Base-by-base conservation (phyloP, 1,140 invertebrate species). In the Magallana gigas region DNA sequence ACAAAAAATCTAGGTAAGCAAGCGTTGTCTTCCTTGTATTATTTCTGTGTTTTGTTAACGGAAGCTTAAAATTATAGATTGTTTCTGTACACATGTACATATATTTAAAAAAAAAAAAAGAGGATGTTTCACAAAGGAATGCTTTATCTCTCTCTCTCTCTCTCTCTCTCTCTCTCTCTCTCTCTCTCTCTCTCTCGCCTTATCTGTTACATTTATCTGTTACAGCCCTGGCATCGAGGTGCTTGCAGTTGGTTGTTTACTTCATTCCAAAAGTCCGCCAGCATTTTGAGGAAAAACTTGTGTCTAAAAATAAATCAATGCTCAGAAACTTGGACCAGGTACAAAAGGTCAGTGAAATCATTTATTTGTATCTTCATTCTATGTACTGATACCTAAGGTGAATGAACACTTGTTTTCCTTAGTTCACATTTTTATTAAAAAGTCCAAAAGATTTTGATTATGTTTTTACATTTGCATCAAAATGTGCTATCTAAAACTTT, bases 151-250 rank as follows among this genome's bases (percentile, higher is more conserved):
- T 23, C 36, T 18, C 23, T 64, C 5, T 85, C 18, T 12, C 8
- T 64, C 16, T 68, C 12, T n/a, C 6, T 18, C 23, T 64, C 1
- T 85, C 18, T 12, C 8, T 64, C 16, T 68, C 12, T n/a, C 6
- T 23, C 36, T 18, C 12, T 64, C 5, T 85, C 18, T 12, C 8
- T 64, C 16, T 64, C 11, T n/a, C 6, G 12, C 85, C 58, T 16
- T 23, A 36, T 36, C 36, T 36, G 5, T 57, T 48, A 84, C 5
- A 7, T 84, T 82, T 80, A 84, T 60, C 88, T 89, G 12, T 93
- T 93, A 57, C 91, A 95, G 98, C 98, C 9, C 95, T 99, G 88
- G 97, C 98, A 0, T 98, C 97, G 9, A 96, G 99, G 89, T 98
- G 96, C 85, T 97, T 95, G 94, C 98, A 93, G 97, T 92, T 97